A percentile compares a stretch with the other conserved stretches of the same genome.
Conservation (phyloP, 2,797 vertebrate genomes). For the Sus cebifrons region DNA sequence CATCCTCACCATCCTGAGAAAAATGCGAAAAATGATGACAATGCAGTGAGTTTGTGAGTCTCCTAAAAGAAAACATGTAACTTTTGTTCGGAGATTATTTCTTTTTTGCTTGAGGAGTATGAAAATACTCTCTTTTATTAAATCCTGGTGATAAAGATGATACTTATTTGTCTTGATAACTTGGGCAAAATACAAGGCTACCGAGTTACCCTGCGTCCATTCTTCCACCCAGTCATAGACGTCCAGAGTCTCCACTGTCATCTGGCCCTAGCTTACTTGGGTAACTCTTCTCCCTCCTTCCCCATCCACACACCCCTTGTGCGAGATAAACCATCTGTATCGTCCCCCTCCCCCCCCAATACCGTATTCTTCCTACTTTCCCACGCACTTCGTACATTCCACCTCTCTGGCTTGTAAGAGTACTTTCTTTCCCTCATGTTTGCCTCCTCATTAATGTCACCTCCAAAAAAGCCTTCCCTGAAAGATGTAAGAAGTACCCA, state of each 20-base stretch:
- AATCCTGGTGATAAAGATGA: not conserved
- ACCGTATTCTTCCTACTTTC: not conserved
- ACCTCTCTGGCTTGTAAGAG: not conserved
- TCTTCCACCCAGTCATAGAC: not conserved
- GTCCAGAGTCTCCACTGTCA: not conserved
- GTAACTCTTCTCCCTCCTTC: not conserved
- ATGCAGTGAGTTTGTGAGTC: not conserved
- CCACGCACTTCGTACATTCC: not conserved
- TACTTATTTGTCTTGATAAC: not conserved
- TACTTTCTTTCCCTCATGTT: not conserved
- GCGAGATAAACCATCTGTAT: not conserved
- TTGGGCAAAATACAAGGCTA: not conserved
- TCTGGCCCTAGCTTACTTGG: not conserved
- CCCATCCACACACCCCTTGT: not conserved
- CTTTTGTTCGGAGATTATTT: not conserved
- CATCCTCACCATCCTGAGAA: not conserved
- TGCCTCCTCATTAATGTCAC: not conserved
- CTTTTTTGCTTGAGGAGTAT: not conserved
- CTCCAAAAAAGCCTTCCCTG: not conserved
- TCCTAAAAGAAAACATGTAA: not conserved
- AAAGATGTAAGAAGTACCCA: not conserved
- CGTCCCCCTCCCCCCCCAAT: not conserved
- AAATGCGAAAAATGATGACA: not conserved
- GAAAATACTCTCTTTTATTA: constrained; percentile 39
- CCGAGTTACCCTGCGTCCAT: not conserved